Percentiles rank a stretch among this genome's conserved stretches.
Conservation (phyloP, 2,888 invertebrate genomes). For the Heteropelma amictum region DNA sequence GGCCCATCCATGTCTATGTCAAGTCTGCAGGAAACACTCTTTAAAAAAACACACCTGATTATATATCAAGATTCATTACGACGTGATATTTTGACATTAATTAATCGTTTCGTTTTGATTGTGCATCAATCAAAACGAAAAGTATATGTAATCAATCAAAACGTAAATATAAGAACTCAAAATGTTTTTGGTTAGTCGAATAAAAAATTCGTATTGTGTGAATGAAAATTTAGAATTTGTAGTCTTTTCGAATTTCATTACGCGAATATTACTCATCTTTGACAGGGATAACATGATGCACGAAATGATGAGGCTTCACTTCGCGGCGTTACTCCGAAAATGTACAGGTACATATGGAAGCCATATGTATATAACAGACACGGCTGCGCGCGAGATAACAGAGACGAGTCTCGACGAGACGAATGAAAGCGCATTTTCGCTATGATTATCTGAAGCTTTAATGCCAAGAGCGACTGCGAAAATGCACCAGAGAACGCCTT, state of each 20-base stretch:
- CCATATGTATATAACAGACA: slow-evolving; percentile 9
- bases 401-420: slow-evolving; percentile 17
- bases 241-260: neutral
- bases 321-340: neutral
- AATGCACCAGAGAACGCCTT: slow-evolving; percentile 4
- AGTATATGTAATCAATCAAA: no score
- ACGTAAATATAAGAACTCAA: no score
- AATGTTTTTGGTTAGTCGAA: no score
- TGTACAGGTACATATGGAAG: neutral
- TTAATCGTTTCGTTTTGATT: no score
- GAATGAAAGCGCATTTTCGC: slow-evolving; percentile 25
- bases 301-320: slow-evolving; percentile 2
- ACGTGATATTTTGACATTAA: no score
- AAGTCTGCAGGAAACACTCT: no score
- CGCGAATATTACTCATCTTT: neutral
- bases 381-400: neutral
- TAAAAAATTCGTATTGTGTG: neutral
- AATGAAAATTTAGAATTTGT: neutral
- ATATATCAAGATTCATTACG: no score
- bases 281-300: neutral
- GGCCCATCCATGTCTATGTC: no score
- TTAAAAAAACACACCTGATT: no score
- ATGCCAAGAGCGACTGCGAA: slow-evolving; percentile 3
- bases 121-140: no score
- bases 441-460: slow-evolving; percentile 20